A percentile compares a stretch with the other conserved stretches of the same genome.
phyloP scores from a whole-genome alignment of 2,113 vertebrate genomes.

The Mesocricetus auratus region DNA sequence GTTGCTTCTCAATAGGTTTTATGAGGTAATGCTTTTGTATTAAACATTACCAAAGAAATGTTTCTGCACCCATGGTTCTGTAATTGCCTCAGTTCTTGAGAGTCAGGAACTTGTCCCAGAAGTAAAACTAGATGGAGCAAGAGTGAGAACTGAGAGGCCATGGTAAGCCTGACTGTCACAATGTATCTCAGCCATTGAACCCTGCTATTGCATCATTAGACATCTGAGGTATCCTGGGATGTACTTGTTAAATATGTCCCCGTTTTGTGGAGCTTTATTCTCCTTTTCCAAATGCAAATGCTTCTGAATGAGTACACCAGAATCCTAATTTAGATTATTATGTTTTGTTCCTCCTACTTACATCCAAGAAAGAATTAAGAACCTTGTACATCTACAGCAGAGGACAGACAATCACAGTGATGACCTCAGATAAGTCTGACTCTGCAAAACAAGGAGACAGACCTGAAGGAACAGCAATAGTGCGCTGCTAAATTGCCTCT shows the following conservation, averaged over 20 bases:
- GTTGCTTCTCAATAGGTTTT: neutral
- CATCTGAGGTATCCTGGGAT: neutral
- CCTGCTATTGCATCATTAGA: neutral
- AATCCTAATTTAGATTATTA: neutral
- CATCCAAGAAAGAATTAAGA: neutral
- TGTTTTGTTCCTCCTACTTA: neutral
- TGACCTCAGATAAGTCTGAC: neutral
- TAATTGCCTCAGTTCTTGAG: neutral
- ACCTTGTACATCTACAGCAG: neutral
- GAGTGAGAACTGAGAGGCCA: neutral
- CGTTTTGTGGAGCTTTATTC: neutral
- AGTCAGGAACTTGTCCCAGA: neutral
- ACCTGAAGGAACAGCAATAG: neutral
- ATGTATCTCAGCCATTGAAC: neutral
- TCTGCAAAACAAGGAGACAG: neutral
- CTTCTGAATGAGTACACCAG: slow-evolving; percentile 1
- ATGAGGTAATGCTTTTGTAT: neutral
- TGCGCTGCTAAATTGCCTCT: neutral
- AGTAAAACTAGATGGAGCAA: neutral
- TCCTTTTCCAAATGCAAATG: slow-evolving; percentile 43
- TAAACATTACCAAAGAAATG: neutral
- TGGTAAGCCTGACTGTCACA: neutral
- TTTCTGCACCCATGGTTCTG: neutral
- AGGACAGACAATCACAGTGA: neutral
- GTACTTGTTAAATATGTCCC: neutral